These are phyloP conservation scores for Drosophila paramelanica DNA, from an alignment of 2,888 invertebrate species.

Conservation along the genomic window DNA sequence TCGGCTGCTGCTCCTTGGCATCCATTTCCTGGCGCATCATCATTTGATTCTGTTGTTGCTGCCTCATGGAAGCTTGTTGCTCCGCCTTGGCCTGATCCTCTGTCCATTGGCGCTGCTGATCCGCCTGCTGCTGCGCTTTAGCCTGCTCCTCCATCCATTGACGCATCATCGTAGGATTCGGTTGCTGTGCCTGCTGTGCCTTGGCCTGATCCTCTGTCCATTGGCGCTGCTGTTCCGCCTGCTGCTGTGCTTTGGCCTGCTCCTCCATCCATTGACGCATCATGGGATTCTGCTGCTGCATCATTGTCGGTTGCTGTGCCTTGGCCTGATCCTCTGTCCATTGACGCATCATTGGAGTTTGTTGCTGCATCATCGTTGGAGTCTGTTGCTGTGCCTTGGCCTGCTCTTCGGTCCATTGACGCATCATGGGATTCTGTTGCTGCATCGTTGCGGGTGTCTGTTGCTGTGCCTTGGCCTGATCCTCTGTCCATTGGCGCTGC, in stretches of 20 bases:
- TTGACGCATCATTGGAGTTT: slow-evolving; percentile 13
- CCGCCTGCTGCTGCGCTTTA: background rate
- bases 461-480: slow-evolving; percentile 28
- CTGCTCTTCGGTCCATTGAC: slow-evolving; percentile 25
- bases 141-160: slow-evolving; percentile 1
- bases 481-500: slow-evolving; percentile 38
- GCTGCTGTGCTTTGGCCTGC: slow-evolving; percentile 10
- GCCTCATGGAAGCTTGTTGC: slow-evolving; percentile 3
- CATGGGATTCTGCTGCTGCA: slow-evolving; percentile 6
- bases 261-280: slow-evolving; percentile 25
- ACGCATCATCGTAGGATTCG: background rate
- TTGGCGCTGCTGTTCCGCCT: slow-evolving; percentile 11
- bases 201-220: slow-evolving; percentile 1
- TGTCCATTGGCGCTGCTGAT: slow-evolving; percentile 3
- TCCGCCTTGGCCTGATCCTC: slow-evolving; percentile 9
- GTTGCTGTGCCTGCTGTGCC: slow-evolving; percentile 2
- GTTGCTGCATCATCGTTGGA: slow-evolving; percentile 17
- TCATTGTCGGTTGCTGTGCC: slow-evolving; percentile 5
- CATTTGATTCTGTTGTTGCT: slow-evolving; percentile 32
- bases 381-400: slow-evolving; percentile 18
- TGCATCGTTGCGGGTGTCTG: slow-evolving; percentile 18
- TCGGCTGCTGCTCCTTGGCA: slow-evolving; percentile 2
- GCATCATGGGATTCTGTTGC: slow-evolving; percentile 2
- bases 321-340: slow-evolving; percentile 12
- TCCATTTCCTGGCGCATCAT: slow-evolving; percentile 11